These are phyloP conservation scores for Chelidonichthys spinosus DNA, from an alignment of 2,797 vertebrate species.

Conservation along the genomic window DNA sequence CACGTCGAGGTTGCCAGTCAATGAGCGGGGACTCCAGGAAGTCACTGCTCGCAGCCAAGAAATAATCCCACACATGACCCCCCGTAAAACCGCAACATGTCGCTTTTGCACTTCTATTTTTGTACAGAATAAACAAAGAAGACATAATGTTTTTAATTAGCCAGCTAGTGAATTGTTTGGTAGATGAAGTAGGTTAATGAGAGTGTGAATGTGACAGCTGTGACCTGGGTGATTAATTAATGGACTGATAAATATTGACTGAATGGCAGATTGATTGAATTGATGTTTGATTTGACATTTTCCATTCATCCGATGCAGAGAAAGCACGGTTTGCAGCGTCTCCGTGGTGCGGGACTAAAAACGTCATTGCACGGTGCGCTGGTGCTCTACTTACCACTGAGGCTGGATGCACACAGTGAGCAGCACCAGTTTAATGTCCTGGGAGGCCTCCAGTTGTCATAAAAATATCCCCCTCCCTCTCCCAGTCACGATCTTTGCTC, in stretches of 20 bases:
- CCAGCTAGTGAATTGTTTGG: slow-evolving; percentile 40
- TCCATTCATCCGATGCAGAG: slow-evolving; percentile 26
- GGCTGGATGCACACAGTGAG: slow-evolving; percentile 55
- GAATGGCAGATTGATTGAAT: slow-evolving; percentile 67
- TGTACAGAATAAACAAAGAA: not conserved
- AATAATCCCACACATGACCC: slow-evolving; percentile 20
- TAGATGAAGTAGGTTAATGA: slow-evolving; percentile 66
- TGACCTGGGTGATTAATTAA: slow-evolving; percentile 61
- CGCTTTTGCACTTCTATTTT: slow-evolving; percentile 28
- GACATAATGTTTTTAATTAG: slow-evolving; percentile 39
- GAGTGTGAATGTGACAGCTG: slow-evolving; percentile 59
- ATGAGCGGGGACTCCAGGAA: slow-evolving; percentile 37
- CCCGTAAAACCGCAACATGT: slow-evolving; percentile 8
- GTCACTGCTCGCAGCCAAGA: slow-evolving; percentile 27
- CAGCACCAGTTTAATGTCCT: slow-evolving; percentile 70
- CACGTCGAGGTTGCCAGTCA: slow-evolving; percentile 27
- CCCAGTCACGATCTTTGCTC: slow-evolving; percentile 67
- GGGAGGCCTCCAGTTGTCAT: slow-evolving; percentile 72
- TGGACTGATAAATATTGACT: slow-evolving; percentile 60
- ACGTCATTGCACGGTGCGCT: slow-evolving; percentile 43
- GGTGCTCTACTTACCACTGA: slow-evolving; percentile 62
- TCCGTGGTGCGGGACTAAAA: slow-evolving; percentile 45
- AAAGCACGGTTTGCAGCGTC: slow-evolving; percentile 37
- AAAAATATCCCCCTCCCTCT: slow-evolving; percentile 54
- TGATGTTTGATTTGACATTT: slow-evolving; percentile 54